Conservation (phyloP, 2,113 vertebrate species). For the Poeciliopsis retropinna region DNA sequence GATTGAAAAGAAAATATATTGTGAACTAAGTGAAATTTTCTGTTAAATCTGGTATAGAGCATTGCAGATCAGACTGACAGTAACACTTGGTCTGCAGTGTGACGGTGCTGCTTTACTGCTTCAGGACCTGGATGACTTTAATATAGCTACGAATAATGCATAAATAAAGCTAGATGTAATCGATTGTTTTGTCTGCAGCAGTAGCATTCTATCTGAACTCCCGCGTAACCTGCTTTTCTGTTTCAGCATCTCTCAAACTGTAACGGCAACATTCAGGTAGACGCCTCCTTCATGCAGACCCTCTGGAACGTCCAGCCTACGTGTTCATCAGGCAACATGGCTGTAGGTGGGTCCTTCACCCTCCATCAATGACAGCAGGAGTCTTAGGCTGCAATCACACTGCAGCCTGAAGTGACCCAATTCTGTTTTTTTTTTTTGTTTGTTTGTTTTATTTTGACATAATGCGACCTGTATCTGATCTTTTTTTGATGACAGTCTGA, state of each 20-base stretch:
- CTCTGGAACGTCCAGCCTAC: constrained; percentile 98
- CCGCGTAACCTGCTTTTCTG: constrained; percentile 13
- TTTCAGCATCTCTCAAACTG: constrained; percentile 91
- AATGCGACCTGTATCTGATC: too few species aligned
- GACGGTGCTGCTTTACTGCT: too few species aligned
- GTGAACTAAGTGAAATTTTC: too few species aligned
- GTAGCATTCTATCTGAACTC: constrained; percentile 1
- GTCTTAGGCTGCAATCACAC: not conserved
- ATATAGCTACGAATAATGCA: not conserved
- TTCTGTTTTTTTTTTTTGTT: too few species aligned
- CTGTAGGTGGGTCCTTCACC: constrained; percentile 84
- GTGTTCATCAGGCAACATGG: constrained; percentile 88
- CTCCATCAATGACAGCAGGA: not conserved
- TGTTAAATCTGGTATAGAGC: too few species aligned
- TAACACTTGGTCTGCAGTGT: too few species aligned
- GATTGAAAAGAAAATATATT: too few species aligned
- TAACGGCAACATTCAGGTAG: constrained; percentile 90
- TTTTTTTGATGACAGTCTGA: too few species aligned
- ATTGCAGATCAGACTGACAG: too few species aligned
- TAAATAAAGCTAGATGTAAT: not conserved
- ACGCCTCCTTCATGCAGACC: constrained; percentile 98
- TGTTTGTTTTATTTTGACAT: too few species aligned
- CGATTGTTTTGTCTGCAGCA: not conserved
- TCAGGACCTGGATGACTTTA: too few species aligned
- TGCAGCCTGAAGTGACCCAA: too few species aligned